phyloP scores from a whole-genome alignment of 2,113 vertebrate genomes.

The Leptobrachium ailaonicum region DNA sequence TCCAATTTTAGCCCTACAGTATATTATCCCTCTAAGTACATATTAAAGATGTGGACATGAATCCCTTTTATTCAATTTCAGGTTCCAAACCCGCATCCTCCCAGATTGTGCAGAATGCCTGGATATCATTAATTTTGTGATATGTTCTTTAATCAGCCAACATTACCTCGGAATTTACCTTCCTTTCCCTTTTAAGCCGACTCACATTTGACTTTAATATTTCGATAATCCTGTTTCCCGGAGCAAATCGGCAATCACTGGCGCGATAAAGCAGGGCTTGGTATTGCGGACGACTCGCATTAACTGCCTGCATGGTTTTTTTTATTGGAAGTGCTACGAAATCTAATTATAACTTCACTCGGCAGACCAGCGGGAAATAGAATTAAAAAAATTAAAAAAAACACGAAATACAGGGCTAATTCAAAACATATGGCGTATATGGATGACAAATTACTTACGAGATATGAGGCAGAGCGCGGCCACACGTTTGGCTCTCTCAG shows the following conservation, averaged over 20 bases:
- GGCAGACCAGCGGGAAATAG: not conserved
- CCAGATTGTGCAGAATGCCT: too few species aligned
- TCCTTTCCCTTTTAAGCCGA: not conserved
- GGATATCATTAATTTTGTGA: too few species aligned
- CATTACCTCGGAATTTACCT: not conserved
- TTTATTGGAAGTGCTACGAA: not conserved
- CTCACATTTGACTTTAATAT: not conserved
- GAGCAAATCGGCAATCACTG: constrained; percentile 7
- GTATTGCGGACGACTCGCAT: not conserved
- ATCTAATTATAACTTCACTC: not conserved
- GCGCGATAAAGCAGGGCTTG: constrained; percentile 1
- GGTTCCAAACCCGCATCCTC: too few species aligned
- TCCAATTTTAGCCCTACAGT: too few species aligned
- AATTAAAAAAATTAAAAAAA: not conserved
- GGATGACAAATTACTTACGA: constrained; percentile 1
- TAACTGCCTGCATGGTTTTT: constrained; percentile 1
- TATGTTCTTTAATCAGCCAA: too few species aligned
- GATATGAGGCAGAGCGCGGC: not conserved
- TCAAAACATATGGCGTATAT: constrained; percentile 12
- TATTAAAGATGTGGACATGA: too few species aligned
- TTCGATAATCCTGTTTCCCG: constrained; percentile 23
- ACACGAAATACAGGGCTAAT: not conserved
- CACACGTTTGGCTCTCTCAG: not conserved
- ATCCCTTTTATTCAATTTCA: too few species aligned
- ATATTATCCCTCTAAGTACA: too few species aligned